Evolutionary conservation across 2,797 vertebrate genomes (phyloP), one percentile per base, ranked within the genome.

Genomic region (Xenopus petersii): DNA sequence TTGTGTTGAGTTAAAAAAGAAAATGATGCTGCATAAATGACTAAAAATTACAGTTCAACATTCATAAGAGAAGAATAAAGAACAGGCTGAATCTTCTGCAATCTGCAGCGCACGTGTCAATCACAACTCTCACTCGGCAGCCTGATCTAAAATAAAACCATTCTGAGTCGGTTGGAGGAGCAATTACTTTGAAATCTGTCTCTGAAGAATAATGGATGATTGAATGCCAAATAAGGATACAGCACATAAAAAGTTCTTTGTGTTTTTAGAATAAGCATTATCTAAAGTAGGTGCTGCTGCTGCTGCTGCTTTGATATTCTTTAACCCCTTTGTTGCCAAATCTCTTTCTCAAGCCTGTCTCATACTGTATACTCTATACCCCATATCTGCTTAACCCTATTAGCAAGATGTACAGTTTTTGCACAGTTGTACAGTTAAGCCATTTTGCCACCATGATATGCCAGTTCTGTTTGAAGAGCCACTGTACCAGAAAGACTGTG

Each of bases 191-290:
- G 33, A 78, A 80, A 85, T 82, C 42, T 15, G 2, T 75, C 84
- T 80, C 84, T 81, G 80, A 77, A 87, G 82, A 82, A 86, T 64
- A 66, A 70, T 66, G 62, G 79, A 84, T 81, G 76, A 86, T 75
- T 82, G 86, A 84, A 79, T 86, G 84, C 80, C 81, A 64, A 75
- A 83, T 84, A 83, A 12, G 72, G 83, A 87, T 84, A 86, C 72
- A 67, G 70, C 59, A 67, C 61, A 77, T 68, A 63, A 56, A 73
- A 77, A 77, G 64, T 73, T 73, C 70, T 77, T 77, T 77, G 64
- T 72, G 75, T 72, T 73, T 72, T 63, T 51, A 24, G 59, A 73
- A 73, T 56, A 68, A 56, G 46, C 65, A 56, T 67, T 77, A 67
- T 67, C 59, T 67, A 46, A 48, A 65, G 51, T 49, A 10, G 61